Evolutionary conservation across 2,797 vertebrate species (phyloP), one percentile per base, ranked within the genome.

Genomic region (Mormyrus proboscirostris): DNA sequence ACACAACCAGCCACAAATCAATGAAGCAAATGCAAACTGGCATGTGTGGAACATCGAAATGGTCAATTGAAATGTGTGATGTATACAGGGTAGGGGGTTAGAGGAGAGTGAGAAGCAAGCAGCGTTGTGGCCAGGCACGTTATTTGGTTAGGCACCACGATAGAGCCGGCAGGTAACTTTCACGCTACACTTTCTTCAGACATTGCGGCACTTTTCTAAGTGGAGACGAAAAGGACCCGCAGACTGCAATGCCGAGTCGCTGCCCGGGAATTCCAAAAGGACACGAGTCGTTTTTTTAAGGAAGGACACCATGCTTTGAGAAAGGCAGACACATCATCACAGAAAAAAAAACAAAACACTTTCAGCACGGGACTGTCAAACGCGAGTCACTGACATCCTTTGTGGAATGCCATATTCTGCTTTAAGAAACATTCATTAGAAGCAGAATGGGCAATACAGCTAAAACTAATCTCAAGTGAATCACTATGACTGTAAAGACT

Each of bases 361-460:
- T n/a, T 88, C 12, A 76, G 25, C 87, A 88, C 62, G 8, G 44
- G 73, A 69, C 19, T 47, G 87, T 57, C 59, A 73, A 51, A 76
- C 14, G 8, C 10, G 44, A 12, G 33, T 65, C 33, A 33, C 55
- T 49, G 44, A 76, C 65, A 33, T 10, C 47, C 62, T 76, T 76
- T 76, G 33, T 29, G 62, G 41, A 88, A 73, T 73, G 57, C 62
- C 87, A 88, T 41, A 88, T 73, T 88, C 47, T 51, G 69, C 50
- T 29, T 44, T 73, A n/a, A 88, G 22, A 19, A 88, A 65, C 22
- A 88, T 53, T 41, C 8, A 5, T 69, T 33, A 59, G 33, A 41
- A 88, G 16, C n/a, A 73, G 22, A 73, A 33, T 29, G 41, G 87
- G 41, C 38, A 69, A 1, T 16, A 9, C 41, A 29, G 65, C 65